These are phyloP conservation scores for Stegodyphus dumicola DNA, from an alignment of 1,140 invertebrate species.

Conservation along the genomic window DNA sequence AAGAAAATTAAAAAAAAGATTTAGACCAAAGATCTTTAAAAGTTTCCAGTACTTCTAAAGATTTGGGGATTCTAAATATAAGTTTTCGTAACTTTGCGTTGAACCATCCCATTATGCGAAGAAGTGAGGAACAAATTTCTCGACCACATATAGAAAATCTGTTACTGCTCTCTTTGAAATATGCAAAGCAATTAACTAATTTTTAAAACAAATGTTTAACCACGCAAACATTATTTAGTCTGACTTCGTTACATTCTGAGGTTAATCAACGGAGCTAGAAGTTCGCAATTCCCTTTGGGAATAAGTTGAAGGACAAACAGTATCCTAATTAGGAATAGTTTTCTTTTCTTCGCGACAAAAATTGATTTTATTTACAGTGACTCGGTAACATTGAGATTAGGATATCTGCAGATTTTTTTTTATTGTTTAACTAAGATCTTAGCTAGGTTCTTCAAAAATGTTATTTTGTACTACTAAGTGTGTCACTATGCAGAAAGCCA, in stretches of 20 bases:
- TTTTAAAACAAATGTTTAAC: background rate
- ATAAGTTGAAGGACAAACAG: background rate
- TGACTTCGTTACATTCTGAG: background rate
- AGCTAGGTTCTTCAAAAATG: too few species aligned
- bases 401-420: too few species aligned
- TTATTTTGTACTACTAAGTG: too few species aligned
- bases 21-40: background rate
- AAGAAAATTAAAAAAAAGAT: background rate
- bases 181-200: background rate
- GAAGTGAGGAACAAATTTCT: too few species aligned
- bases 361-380: too few species aligned
- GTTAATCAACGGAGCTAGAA: background rate
- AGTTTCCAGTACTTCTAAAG: background rate
- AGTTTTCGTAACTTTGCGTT: too few species aligned
- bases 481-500: too few species aligned
- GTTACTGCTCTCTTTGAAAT: background rate
- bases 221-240: background rate
- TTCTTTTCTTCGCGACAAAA: background rate
- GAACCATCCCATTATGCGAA: too few species aligned
- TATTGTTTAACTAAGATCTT: too few species aligned
- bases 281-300: background rate
- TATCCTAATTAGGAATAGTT: background rate
- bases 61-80: background rate
- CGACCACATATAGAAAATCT: background rate
- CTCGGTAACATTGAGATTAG: too few species aligned